Conservation (phyloP, 92 coral and sea anemone species). For the Epizoanthus stellaris region DNA sequence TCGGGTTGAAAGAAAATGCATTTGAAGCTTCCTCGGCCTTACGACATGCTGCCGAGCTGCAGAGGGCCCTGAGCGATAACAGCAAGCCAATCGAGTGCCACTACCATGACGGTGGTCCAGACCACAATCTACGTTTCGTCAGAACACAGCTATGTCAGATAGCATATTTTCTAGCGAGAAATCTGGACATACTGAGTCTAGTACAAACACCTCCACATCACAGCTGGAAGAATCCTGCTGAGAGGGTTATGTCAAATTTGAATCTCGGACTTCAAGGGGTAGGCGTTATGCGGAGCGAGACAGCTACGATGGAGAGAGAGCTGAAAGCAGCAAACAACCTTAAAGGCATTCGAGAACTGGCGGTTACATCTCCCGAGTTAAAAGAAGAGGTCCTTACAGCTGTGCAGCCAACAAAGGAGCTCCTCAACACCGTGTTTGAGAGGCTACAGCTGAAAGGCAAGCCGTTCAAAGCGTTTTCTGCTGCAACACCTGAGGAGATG, state of each 20-base stretch:
- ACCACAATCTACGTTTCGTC: slow-evolving; percentile 48
- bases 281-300: slow-evolving; percentile 39
- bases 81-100: slow-evolving; percentile 33
- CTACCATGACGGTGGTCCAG: no score
- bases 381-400: slow-evolving; percentile 50
- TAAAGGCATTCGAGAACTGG: slow-evolving; percentile 45
- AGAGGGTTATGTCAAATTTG: slow-evolving; percentile 60
- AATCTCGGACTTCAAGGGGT: slow-evolving; percentile 56
- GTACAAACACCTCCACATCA: slow-evolving; percentile 59
- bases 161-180: slow-evolving; percentile 54
- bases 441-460: slow-evolving; percentile 62
- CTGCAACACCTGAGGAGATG: slow-evolving; percentile 52
- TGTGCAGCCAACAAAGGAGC: slow-evolving; percentile 59
- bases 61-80: neutral
- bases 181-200: slow-evolving; percentile 51
- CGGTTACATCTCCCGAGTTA: slow-evolving; percentile 26
- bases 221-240: slow-evolving; percentile 59
- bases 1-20: slow-evolving; percentile 61
- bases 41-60: slow-evolving; percentile 57
- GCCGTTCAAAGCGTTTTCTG: slow-evolving; percentile 44
- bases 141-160: slow-evolving; percentile 44
- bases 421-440: slow-evolving; percentile 61
- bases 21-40: slow-evolving; percentile 57
- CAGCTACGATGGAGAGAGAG: slow-evolving; percentile 52
- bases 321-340: slow-evolving; percentile 54